phyloP scores from a whole-genome alignment of 92 coral and sea anemone species.

The Paramuricea clavata region DNA sequence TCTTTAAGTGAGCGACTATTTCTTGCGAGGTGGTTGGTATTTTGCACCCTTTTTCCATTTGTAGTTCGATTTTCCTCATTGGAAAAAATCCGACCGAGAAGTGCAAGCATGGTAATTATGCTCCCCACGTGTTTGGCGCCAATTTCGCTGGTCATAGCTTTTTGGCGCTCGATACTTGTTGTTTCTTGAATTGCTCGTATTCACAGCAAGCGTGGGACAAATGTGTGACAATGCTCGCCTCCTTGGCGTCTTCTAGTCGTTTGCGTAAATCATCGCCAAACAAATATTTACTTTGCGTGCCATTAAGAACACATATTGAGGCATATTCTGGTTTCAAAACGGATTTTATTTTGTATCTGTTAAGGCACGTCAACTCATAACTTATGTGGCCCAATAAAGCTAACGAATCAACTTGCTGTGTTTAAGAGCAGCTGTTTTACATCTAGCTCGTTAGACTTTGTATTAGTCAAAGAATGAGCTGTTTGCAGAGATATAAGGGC shows the following conservation, averaged over 20 bases:
- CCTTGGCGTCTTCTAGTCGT: conserved; percentile 8
- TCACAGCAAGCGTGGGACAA: not conserved
- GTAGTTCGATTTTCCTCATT: not conserved
- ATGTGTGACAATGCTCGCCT: not conserved
- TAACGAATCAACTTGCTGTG: not conserved
- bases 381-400: conserved; percentile 2
- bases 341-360: not conserved
- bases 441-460: not conserved
- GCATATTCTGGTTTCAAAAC: conserved; percentile 28
- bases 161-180: not conserved
- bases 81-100: not conserved
- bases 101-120: not conserved
- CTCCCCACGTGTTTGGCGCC: not conserved
- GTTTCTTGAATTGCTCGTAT: not conserved
- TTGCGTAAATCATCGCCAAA: conserved; percentile 5
- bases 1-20: not conserved
- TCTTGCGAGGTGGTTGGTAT: not conserved
- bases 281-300: not conserved
- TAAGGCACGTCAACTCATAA: not conserved
- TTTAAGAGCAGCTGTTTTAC: not conserved
- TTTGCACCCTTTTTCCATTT: not conserved
- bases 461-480: conserved; percentile 3
- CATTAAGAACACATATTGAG: not conserved
- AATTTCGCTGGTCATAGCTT: not conserved
- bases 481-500: not conserved